These are phyloP conservation scores for Philereme transversata DNA, from an alignment of 2,888 invertebrate species.

Conservation along the genomic window DNA sequence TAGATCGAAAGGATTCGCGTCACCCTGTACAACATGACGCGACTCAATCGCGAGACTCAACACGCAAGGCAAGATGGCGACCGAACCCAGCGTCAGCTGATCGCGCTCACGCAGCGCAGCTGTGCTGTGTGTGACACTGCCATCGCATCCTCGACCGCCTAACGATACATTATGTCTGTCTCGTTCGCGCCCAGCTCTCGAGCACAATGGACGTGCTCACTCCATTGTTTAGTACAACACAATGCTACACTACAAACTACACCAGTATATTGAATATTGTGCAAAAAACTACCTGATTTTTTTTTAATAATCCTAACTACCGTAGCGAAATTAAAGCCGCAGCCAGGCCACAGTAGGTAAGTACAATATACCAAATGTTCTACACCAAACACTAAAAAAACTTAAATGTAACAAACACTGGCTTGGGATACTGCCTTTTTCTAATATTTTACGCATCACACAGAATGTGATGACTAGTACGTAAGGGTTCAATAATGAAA, in stretches of 20 bases:
- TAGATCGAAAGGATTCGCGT: constrained; percentile 66
- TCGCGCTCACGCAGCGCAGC: constrained; percentile 77
- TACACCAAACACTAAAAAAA: neutral
- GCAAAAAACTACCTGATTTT: constrained; percentile 33
- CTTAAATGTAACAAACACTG: neutral
- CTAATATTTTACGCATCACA: neutral
- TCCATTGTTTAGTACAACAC: constrained; percentile 65
- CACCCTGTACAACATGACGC: constrained; percentile 74
- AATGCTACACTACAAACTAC: constrained; percentile 51
- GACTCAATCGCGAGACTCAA: constrained; percentile 65
- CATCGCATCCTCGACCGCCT: constrained; percentile 42
- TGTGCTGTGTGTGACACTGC: constrained; percentile 50
- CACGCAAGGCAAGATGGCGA: constrained; percentile 80
- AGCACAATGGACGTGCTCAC: constrained; percentile 62
- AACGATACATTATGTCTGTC: constrained; percentile 61
- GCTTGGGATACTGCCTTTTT: constrained; percentile 15
- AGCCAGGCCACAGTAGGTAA: neutral
- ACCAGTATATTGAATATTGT: constrained; percentile 33
- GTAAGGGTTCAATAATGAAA: neutral
- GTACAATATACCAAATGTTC: neutral
- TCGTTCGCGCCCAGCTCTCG: constrained; percentile 62
- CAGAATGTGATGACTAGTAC: neutral
- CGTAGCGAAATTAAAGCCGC: neutral
- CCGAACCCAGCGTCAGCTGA: constrained; percentile 75
- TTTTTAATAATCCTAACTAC: constrained; percentile 16